phyloP scores from a whole-genome alignment of 2,888 invertebrate genomes.

The Dolichopus griseipennis region DNA sequence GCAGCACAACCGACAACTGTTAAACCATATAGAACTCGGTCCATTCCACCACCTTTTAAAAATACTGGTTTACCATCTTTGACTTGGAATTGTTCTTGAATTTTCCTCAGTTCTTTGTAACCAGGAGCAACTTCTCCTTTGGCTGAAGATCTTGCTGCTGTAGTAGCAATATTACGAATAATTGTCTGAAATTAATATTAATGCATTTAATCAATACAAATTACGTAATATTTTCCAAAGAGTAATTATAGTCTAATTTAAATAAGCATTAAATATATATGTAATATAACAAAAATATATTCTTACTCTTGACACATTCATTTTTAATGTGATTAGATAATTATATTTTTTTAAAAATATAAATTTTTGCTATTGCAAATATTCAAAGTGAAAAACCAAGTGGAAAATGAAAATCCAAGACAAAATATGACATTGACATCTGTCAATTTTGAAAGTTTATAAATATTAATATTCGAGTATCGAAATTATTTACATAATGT shows the following conservation, averaged over 20 bases:
- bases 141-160: constrained; percentile 26
- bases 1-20: constrained; percentile 38
- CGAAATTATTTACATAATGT: too few species aligned
- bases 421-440: too few species aligned
- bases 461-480: too few species aligned
- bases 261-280: background rate
- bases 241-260: background rate
- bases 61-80: constrained; percentile 46
- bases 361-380: too few species aligned
- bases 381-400: too few species aligned
- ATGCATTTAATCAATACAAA: background rate
- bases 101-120: constrained; percentile 30
- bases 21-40: constrained; percentile 42
- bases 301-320: background rate
- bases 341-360: background rate
- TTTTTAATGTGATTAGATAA: background rate
- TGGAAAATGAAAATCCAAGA: too few species aligned
- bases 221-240: background rate
- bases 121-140: constrained; percentile 34
- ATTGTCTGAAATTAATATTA: constrained; percentile 18
- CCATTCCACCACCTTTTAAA: constrained; percentile 45
- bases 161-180: constrained; percentile 36
- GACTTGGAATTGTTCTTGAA: constrained; percentile 35
- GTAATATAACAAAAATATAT: background rate
- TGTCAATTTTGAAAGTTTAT: too few species aligned